These are phyloP conservation scores for Puma concolor DNA, from an alignment of 2,113 vertebrate species.

Conservation along the genomic window DNA sequence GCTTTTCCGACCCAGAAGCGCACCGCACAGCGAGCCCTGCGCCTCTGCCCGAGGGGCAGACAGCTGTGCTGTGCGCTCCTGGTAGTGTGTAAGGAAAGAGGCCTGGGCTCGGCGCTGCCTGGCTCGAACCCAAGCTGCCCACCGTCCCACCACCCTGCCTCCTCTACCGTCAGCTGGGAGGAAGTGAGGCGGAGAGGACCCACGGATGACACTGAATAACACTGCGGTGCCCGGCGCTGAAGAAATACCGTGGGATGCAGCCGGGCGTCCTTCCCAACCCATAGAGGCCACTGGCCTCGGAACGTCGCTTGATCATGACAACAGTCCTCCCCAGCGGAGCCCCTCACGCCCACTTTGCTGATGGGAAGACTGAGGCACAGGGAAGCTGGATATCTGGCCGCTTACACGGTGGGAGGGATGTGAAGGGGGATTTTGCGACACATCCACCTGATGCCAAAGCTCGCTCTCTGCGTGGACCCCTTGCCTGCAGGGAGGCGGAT, in stretches of 20 bases:
- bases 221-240: neutral
- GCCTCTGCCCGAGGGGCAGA: too few relatives aligned
- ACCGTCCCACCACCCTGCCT: neutral
- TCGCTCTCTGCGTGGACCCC: neutral
- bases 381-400: too few relatives aligned
- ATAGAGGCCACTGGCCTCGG: neutral
- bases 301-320: rapidly evolving
- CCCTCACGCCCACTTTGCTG: neutral
- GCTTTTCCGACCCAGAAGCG: neutral
- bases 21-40: rapidly evolving
- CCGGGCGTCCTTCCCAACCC: neutral
- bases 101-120: rapidly evolving
- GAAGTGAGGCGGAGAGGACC: rapidly evolving
- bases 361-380: neutral
- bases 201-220: rapidly evolving
- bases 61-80: rapidly evolving
- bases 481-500: neutral
- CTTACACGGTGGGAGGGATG: rapidly evolving
- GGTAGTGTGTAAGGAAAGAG: rapidly evolving
- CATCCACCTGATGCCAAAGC: neutral
- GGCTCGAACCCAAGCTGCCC: neutral
- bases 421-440: too few relatives aligned
- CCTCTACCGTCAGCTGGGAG: neutral
- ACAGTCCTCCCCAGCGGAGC: too few relatives aligned
- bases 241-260: neutral